Evolutionary conservation across 2,113 vertebrate genomes (phyloP).

Genomic region (Notiomystis cincta): DNA sequence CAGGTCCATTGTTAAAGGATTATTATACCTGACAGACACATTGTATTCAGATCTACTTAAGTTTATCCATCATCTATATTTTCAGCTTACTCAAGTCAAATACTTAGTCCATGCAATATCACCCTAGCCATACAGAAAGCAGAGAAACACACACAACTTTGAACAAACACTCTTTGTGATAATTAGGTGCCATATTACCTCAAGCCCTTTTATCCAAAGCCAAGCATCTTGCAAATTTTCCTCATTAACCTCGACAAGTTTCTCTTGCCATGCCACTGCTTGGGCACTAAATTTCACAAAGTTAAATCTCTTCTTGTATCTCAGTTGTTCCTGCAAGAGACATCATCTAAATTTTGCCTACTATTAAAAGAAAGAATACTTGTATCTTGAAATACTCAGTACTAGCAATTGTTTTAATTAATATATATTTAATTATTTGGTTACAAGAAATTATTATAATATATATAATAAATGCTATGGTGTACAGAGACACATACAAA

Average conservation of each 20-base stretch:
- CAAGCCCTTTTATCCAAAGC: constrained; percentile 76
- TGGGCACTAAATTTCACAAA: constrained; percentile 78
- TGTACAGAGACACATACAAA: neutral
- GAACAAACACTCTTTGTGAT: neutral
- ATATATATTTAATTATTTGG: neutral
- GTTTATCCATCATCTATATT: neutral
- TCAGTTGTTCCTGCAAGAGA: constrained; percentile 79
- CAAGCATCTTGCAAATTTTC: constrained; percentile 71
- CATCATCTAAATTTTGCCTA: neutral
- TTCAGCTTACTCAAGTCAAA: neutral
- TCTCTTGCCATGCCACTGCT: constrained; percentile 72
- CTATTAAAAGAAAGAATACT: neutral
- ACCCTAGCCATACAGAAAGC: neutral
- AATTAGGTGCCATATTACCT: constrained; percentile 66
- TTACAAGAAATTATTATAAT: neutral
- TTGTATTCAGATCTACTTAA: neutral
- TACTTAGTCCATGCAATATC: neutral
- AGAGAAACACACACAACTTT: neutral
- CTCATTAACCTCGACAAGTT: constrained; percentile 76
- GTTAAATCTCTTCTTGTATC: constrained; percentile 78
- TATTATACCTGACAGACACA: neutral
- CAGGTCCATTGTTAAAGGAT: neutral
- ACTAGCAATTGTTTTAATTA: neutral
- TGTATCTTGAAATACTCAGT: neutral
- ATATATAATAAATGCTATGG: neutral